Percentiles rank a stretch among this genome's conserved stretches.
phyloP scores from a whole-genome alignment of 2,888 invertebrate genomes.

The Eremobia ochroleuca region DNA sequence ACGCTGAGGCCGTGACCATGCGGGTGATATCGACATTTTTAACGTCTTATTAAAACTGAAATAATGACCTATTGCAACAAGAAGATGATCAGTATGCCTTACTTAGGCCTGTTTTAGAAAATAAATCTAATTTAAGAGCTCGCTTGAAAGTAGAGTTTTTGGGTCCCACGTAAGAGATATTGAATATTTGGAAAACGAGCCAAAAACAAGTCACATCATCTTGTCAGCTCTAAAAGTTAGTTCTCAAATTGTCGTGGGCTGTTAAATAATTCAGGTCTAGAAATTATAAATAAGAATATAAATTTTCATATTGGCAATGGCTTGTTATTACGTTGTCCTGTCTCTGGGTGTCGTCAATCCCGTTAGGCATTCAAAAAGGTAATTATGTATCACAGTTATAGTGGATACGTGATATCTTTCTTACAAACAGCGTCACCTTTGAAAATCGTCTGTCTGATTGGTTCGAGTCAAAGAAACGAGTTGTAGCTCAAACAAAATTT shows the following conservation, averaged over 20 bases:
- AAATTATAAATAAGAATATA: not conserved
- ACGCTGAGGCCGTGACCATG: conserved; percentile 51
- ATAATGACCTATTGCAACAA: conserved; percentile 20
- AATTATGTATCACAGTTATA: not conserved
- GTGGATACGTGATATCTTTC: not conserved
- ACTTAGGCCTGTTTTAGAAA: not conserved
- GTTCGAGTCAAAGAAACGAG: conserved; percentile 4
- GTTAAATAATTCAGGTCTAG: not conserved
- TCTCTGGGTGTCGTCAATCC: conserved; percentile 1
- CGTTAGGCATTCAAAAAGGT: not conserved
- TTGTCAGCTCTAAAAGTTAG: not conserved
- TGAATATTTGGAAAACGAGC: not conserved
- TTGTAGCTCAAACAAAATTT: not conserved
- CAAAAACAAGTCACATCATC: not conserved
- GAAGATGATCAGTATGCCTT: not conserved
- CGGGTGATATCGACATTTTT: conserved; percentile 46
- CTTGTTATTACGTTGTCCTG: not conserved
- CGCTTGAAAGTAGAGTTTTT: not conserved
- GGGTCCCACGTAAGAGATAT: not conserved
- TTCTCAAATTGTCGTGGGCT: not conserved
- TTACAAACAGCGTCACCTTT: not conserved
- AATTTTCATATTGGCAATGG: not conserved
- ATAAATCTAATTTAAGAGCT: not conserved
- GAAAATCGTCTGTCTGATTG: not conserved
- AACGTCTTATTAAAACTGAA: conserved; percentile 21